Conservation (phyloP, 2,113 vertebrate genomes). For the Mastomys coucha region DNA sequence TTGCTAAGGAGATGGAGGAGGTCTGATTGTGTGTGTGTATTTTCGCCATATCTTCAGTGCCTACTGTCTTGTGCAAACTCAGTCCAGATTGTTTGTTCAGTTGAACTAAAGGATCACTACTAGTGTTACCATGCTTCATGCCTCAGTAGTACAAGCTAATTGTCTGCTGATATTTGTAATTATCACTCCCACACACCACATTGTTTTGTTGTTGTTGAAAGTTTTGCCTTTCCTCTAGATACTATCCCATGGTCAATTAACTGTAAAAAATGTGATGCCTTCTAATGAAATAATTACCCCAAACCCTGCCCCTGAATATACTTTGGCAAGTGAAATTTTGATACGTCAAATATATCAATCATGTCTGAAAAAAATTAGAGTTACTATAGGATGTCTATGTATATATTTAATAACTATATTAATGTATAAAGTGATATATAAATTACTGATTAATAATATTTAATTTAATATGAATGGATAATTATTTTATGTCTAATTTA, state of each 20-base stretch:
- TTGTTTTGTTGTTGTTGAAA: not conserved
- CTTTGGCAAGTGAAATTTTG: slow-evolving; percentile 68
- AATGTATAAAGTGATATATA: not conserved
- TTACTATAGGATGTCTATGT: not conserved
- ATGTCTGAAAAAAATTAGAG: slow-evolving; percentile 47
- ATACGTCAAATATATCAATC: slow-evolving; percentile 75
- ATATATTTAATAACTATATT: not conserved
- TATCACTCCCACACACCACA: not conserved
- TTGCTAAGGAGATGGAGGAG: not conserved
- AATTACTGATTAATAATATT: no score
- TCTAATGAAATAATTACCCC: slow-evolving; percentile 39
- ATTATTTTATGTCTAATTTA: not conserved
- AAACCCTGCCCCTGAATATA: slow-evolving; percentile 41
- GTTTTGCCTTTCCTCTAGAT: slow-evolving; percentile 52
- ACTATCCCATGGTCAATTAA: slow-evolving; percentile 1
- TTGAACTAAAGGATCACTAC: slow-evolving; percentile 21
- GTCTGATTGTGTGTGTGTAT: not conserved
- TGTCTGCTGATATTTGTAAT: slow-evolving; percentile 17
- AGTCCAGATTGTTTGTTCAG: slow-evolving; percentile 40
- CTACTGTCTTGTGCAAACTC: slow-evolving; percentile 25
- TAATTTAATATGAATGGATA: not conserved
- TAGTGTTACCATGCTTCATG: slow-evolving; percentile 46
- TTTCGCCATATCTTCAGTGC: not conserved
- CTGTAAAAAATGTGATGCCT: slow-evolving; percentile 55
- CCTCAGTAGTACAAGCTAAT: slow-evolving; percentile 35